These are phyloP conservation scores for Liopterus haemorrhoidalis DNA, from an alignment of 2,888 invertebrate species.

Conservation along the genomic window DNA sequence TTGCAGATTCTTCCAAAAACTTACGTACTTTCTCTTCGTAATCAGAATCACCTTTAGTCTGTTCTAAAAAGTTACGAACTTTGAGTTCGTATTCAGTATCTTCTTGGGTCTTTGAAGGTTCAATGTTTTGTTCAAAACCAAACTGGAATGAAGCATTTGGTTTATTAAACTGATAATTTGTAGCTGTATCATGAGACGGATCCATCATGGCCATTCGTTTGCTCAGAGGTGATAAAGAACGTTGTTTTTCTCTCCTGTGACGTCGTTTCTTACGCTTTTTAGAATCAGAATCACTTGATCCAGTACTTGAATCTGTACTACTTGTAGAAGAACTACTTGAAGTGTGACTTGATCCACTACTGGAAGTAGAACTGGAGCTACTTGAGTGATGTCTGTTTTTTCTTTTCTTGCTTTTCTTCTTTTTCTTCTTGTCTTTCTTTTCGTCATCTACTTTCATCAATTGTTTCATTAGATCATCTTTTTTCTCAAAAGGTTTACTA, in stretches of 20 bases:
- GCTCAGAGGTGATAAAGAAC: slow-evolving; percentile 73
- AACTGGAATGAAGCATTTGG: slow-evolving; percentile 55
- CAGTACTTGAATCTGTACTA: slow-evolving; percentile 59
- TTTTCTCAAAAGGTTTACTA: slow-evolving; percentile 51
- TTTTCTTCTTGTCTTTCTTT: slow-evolving; percentile 58
- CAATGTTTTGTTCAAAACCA: slow-evolving; percentile 47
- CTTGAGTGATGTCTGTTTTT: slow-evolving; percentile 58
- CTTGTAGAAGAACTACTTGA: slow-evolving; percentile 52
- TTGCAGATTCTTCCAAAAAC: slow-evolving; percentile 74
- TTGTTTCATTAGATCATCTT: slow-evolving; percentile 58
- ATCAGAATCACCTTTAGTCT: slow-evolving; percentile 73
- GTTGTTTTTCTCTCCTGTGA: slow-evolving; percentile 55
- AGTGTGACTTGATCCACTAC: slow-evolving; percentile 50
- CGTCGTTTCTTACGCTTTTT: slow-evolving; percentile 53
- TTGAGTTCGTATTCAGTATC: slow-evolving; percentile 62
- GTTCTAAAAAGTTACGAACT: slow-evolving; percentile 68
- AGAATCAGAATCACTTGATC: slow-evolving; percentile 58
- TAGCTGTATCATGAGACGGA: slow-evolving; percentile 48
- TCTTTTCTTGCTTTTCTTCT: slow-evolving; percentile 58
- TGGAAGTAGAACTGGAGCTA: slow-evolving; percentile 47
- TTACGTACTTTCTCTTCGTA: slow-evolving; percentile 82
- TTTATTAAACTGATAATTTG: slow-evolving; percentile 65
- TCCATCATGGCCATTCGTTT: slow-evolving; percentile 75
- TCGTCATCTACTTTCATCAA: slow-evolving; percentile 50
- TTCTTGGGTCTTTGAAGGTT: slow-evolving; percentile 45